Percentiles rank a stretch among this genome's conserved stretches.
Conservation (phyloP, 2,113 vertebrate genomes). For the Puntigrus tetrazona region DNA sequence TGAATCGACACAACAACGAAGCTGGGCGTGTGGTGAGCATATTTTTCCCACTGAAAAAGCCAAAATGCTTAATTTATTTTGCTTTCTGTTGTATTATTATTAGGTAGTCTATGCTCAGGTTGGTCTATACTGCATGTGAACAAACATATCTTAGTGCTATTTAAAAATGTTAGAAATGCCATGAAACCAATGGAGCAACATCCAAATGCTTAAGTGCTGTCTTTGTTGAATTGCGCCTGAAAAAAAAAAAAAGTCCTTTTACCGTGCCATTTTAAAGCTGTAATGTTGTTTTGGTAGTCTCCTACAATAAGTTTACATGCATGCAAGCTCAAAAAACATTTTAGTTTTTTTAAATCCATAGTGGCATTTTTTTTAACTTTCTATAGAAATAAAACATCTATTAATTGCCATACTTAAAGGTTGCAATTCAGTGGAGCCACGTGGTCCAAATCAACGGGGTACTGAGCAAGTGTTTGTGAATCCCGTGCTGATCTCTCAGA, state of each 20-base stretch:
- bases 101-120: not conserved
- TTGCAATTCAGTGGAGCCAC: no score
- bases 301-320: no score
- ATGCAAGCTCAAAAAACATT: no score
- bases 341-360: no score
- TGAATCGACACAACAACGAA: conserved; percentile 99
- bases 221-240: not conserved
- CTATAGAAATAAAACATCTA: no score
- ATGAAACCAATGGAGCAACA: not conserved
- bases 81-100: not conserved
- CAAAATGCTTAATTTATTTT: not conserved
- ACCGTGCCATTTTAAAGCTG: no score
- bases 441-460: no score
- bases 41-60: not conserved
- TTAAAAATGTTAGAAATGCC: not conserved
- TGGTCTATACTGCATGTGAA: not conserved
- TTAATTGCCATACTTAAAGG: no score
- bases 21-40: conserved; percentile 87
- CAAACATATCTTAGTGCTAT: not conserved
- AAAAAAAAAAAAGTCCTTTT: not conserved
- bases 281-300: no score
- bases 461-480: no score
- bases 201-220: not conserved
- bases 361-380: no score
- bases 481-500: no score